Base-by-base conservation (phyloP, 2,888 invertebrate genomes). In the Subacronicta megacephala region DNA sequence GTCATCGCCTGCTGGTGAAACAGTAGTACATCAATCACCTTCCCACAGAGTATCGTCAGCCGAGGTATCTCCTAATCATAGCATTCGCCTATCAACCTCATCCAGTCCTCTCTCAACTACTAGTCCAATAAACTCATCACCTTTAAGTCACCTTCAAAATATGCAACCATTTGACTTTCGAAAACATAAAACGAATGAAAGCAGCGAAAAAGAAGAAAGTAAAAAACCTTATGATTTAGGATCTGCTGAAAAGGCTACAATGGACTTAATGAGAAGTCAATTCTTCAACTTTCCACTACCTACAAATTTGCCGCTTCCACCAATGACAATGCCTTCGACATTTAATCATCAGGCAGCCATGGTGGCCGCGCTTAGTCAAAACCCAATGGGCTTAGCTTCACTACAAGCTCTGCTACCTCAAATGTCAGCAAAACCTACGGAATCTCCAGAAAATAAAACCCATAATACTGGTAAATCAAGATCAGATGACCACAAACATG, bases 101-200 rank as follows among this genome's bases (percentile, higher is more conserved):
- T 93, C 93, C 58, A 94, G 93, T 75, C 93, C 93, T 43, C 72
- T 88, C 9, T 93, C 92, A 31, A 84, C 87, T 43, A 95, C 95
- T 81, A 96, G 96, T 90, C 96, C 96, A 38, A 86, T 95, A 20
- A 95, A 96, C 68, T 95, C 95, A 26, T 97, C 97, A 9, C 98
- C 99, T 3, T 93, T 99, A 65, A 98, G 97, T 88, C 96, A 98
- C 78, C 95, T 99, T 43, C 98, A 98, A 91, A 98, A 97, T 80
- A 98, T 99, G 98, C 98, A 99, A 84, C 98, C 99, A 0, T 98
- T 98, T 86, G 98, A 99, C 88, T 98, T 97, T 84, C 96, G 98
- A 26, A 98, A 98, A 77, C 83, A 88, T 51, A 90, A 87, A 68
- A 78, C 88, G 60, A 90, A 62, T 59, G 94, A 85, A 82, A 86